A percentile compares a stretch with the other conserved stretches of the same genome.
Conservation (phyloP, 2,797 vertebrate genomes). For the Spinibarbus caldwelli region DNA sequence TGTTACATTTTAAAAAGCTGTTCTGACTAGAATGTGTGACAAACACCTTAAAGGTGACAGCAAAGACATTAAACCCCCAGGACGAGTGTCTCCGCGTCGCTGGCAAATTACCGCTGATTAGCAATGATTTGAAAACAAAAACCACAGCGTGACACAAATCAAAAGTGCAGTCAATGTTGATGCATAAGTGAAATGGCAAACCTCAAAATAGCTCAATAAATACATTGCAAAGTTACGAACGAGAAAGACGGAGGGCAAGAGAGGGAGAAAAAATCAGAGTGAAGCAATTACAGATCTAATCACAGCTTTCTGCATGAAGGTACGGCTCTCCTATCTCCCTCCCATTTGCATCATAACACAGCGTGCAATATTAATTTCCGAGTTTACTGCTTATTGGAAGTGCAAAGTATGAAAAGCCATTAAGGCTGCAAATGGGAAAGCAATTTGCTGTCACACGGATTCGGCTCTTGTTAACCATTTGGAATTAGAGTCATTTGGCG, state of each 20-base stretch:
- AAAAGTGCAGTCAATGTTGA: slow-evolving; percentile 67
- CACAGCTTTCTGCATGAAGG: slow-evolving; percentile 81
- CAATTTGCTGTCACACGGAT: slow-evolving; percentile 85
- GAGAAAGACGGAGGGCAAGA: slow-evolving; percentile 47
- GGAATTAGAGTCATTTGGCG: slow-evolving; percentile 87
- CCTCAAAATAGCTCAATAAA: slow-evolving; percentile 75
- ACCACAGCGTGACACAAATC: slow-evolving; percentile 62
- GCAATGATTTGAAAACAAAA: slow-evolving; percentile 71
- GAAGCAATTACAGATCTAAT: slow-evolving; percentile 85
- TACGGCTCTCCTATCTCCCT: slow-evolving; percentile 75
- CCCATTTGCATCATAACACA: slow-evolving; percentile 86
- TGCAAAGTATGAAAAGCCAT: slow-evolving; percentile 86
- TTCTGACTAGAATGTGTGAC: slow-evolving; percentile 27
- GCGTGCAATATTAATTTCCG: slow-evolving; percentile 86
- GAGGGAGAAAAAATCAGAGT: slow-evolving; percentile 62
- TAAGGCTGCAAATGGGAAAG: slow-evolving; percentile 85
- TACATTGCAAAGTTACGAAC: slow-evolving; percentile 64
- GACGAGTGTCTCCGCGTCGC: slow-evolving; percentile 55
- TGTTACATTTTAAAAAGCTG: slow-evolving; percentile 24
- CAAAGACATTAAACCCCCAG: slow-evolving; percentile 48
- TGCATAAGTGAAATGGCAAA: slow-evolving; percentile 61
- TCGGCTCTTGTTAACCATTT: slow-evolving; percentile 86
- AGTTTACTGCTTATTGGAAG: slow-evolving; percentile 88
- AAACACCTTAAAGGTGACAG: slow-evolving; percentile 51
- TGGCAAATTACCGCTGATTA: slow-evolving; percentile 67